Base-by-base conservation (phyloP, 2,797 vertebrate genomes). In the Rhyacichthys aspro region DNA sequence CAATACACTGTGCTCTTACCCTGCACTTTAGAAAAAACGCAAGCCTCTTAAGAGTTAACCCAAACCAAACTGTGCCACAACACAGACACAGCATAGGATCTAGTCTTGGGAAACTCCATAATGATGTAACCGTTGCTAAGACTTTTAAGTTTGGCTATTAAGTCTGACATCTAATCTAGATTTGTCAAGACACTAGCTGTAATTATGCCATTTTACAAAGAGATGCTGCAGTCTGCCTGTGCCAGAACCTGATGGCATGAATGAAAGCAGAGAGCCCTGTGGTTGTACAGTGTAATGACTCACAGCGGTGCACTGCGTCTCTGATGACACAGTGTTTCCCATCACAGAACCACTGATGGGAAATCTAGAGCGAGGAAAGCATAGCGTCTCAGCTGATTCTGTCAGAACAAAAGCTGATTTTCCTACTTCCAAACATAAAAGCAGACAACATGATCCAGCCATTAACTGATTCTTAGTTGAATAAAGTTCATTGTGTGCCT, bases 291-390 rank as follows among this genome's bases (percentile, higher is more conserved):
- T 55, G 62, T 76, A 85, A 87, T 87, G 80, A 81, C 67, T 89
- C 76, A 79, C 79, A 84, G 79, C 73, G 71, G 71, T 55, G 63
- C 55, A n/a, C n/a, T n/a, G n/a, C n/a, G n/a, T n/a, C n/a, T 0
- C 71, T 70, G 72, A 87, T 85, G 86, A 84, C 64, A 58, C 81
- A 70, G 78, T 78, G 63, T 84, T 89, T 88, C 79, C 82, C 78
- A 67, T 82, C 76, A 67, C 60, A 72, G 72, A 72, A 71, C 70
- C 71, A 58, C 41, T 66, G 74, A 80, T 74, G 73, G 75, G 70
- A 82, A 81, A 64, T 67, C n/a, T n/a, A n/a, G n/a, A n/a, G n/a
- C n/a, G n/a, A n/a, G n/a, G n/a, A n/a, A n/a, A n/a, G n/a, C n/a
- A n/a, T n/a, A n/a, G n/a, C n/a, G n/a, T n/a, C 66, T 82, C 23